A percentile compares a stretch with the other conserved stretches of the same genome.
Conservation (phyloP, 1,140 invertebrate species). For the Zaprionus gabonicus region DNA sequence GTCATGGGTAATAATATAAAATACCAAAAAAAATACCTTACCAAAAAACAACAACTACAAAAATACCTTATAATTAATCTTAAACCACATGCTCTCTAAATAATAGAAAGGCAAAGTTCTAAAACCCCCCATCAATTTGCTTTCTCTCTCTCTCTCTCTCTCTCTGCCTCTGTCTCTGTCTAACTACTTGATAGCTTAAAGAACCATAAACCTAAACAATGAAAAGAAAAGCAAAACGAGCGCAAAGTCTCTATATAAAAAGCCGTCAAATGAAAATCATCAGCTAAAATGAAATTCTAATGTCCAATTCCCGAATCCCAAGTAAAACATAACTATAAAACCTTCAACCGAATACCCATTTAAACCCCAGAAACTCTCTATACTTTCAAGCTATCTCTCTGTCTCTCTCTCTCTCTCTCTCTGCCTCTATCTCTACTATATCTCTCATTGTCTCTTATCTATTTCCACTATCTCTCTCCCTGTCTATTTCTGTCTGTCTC, state of each 20-base stretch:
- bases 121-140: conserved; percentile 32
- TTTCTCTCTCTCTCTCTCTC: conserved; percentile 40
- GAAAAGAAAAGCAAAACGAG: conserved; percentile 56
- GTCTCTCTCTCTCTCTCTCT: conserved; percentile 49
- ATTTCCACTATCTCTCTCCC: conserved; percentile 37
- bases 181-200: conserved; percentile 25
- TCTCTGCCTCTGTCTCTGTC: conserved; percentile 5
- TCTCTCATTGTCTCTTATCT: conserved; percentile 14
- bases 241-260: conserved; percentile 59
- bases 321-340: background rate
- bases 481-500: conserved; percentile 20
- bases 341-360: conserved; percentile 43
- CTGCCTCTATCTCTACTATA: conserved; percentile 30
- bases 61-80: conserved; percentile 68
- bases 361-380: conserved; percentile 20
- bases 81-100: conserved; percentile 63
- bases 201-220: conserved; percentile 31
- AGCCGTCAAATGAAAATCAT: conserved; percentile 76
- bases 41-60: conserved; percentile 42
- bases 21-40: conserved; percentile 60
- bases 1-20: conserved; percentile 88
- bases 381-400: conserved; percentile 40
- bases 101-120: conserved; percentile 50
- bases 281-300: conserved; percentile 70
- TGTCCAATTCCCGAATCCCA: conserved; percentile 43